A percentile compares a stretch with the other conserved stretches of the same genome.
These are phyloP conservation scores for Plebejus anna DNA, from an alignment of 2,888 invertebrate species.

Conservation along the genomic window DNA sequence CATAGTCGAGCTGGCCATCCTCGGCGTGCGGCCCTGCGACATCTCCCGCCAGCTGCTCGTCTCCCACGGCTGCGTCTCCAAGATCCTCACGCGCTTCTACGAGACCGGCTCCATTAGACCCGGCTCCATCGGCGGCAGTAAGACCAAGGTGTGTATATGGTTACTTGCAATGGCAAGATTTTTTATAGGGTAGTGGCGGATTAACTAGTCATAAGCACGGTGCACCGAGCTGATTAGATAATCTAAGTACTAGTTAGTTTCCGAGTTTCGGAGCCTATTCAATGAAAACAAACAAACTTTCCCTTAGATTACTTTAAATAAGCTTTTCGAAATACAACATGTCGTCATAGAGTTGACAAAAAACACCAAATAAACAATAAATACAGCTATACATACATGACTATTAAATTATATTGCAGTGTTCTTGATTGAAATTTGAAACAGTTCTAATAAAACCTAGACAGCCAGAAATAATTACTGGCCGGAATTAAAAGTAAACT, in stretches of 20 bases:
- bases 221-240: too few species aligned
- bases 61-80: constrained; percentile 98
- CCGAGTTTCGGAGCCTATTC: too few species aligned
- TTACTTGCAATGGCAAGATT: too few species aligned
- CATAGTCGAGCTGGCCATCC: constrained; percentile 95
- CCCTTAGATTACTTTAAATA: too few species aligned
- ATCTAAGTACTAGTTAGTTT: too few species aligned
- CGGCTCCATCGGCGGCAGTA: constrained; percentile 96
- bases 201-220: too few species aligned
- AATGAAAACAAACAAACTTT: too few species aligned
- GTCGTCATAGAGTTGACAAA: too few species aligned
- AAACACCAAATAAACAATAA: neutral
- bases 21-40: constrained; percentile 97
- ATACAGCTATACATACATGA: neutral
- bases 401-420: neutral
- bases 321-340: too few species aligned
- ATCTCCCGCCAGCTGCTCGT: constrained; percentile 97
- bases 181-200: too few species aligned
- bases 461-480: neutral
- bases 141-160: constrained; percentile 87
- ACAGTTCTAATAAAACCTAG: constrained; percentile 7
- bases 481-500: neutral
- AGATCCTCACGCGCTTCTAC: constrained; percentile 97
- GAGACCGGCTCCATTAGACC: constrained; percentile 98
- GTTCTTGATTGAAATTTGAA: constrained; percentile 3